These are phyloP conservation scores for Planiliza haematocheilus DNA, from an alignment of 2,113 vertebrate genomes.

Conservation along the genomic window DNA sequence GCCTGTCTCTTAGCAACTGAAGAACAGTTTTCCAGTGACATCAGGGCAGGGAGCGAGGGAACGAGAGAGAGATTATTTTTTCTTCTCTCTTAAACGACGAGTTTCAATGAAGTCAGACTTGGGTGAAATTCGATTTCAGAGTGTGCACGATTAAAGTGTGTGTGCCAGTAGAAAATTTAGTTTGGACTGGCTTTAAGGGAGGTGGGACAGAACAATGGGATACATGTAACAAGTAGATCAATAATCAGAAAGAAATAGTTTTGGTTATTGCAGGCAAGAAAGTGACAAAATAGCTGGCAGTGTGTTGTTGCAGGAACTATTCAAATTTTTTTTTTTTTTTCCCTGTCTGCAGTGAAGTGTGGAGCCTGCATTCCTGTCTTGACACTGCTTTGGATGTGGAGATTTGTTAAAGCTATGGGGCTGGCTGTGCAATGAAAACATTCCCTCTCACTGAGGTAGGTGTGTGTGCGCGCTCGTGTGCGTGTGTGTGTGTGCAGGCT, in stretches of 20 bases:
- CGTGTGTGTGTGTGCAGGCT: conserved; percentile 6
- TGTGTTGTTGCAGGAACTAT: conserved; percentile 24
- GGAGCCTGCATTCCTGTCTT: conserved; percentile 68
- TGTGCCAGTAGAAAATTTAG: conserved; percentile 24
- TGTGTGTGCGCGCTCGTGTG: conserved; percentile 6
- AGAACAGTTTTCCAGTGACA: conserved; percentile 83
- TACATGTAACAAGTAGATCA: conserved; percentile 30
- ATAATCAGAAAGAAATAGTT: conserved; percentile 4
- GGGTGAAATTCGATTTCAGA: conserved; percentile 63
- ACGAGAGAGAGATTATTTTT: conserved; percentile 44
- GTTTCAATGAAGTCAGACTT: conserved; percentile 69
- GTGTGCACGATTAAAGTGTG: conserved; percentile 48
- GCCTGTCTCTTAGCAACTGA: conserved; percentile 83
- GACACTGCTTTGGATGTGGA: conserved; percentile 64
- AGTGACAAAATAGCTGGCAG: conserved; percentile 26
- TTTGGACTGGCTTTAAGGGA: conserved; percentile 12
- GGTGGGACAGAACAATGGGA: not conserved
- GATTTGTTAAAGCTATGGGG: conserved; percentile 52
- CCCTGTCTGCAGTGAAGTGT: conserved; percentile 47
- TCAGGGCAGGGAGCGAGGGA: conserved; percentile 72
- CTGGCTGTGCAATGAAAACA: conserved; percentile 55
- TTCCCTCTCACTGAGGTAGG: conserved; percentile 46
- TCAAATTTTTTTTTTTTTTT: conserved; percentile 28
- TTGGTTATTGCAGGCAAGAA: not conserved
- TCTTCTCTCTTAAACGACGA: conserved; percentile 43